Percentiles rank a stretch among this genome's conserved stretches.
phyloP scores from a whole-genome alignment of 2,113 vertebrate genomes.

The Gavia stellata region DNA sequence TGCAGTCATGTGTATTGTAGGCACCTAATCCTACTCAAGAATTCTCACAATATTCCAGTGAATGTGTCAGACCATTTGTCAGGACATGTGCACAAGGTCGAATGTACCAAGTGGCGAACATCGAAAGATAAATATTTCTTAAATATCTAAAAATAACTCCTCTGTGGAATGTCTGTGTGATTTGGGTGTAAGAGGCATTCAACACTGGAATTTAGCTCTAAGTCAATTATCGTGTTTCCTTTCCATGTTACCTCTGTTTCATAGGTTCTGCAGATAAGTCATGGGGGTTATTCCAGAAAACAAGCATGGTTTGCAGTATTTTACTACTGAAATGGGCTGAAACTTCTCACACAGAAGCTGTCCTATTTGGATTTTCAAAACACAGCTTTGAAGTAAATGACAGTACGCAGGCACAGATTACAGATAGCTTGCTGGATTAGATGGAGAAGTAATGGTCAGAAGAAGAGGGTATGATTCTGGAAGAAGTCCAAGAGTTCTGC shows the following conservation, averaged over 20 bases:
- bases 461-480: background rate
- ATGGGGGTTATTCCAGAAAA: background rate
- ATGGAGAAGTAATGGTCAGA: background rate
- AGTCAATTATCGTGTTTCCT: background rate
- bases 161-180: background rate
- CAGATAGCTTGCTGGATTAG: background rate
- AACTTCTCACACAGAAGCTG: background rate
- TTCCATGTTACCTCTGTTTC: background rate
- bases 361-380: background rate
- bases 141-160: background rate
- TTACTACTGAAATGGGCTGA: background rate
- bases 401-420: background rate
- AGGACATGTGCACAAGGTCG: background rate
- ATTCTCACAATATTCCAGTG: background rate
- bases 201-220: background rate
- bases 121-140: background rate
- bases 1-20: background rate
- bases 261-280: background rate
- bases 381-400: background rate
- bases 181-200: background rate
- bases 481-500: background rate
- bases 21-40: background rate
- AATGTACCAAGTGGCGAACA: background rate
- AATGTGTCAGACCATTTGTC: background rate
- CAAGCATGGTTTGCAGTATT: background rate